Evolutionary conservation across 2,888 invertebrate genomes (phyloP), one percentile per base, ranked within the genome.

Genomic region (Microplitis manilae): DNA sequence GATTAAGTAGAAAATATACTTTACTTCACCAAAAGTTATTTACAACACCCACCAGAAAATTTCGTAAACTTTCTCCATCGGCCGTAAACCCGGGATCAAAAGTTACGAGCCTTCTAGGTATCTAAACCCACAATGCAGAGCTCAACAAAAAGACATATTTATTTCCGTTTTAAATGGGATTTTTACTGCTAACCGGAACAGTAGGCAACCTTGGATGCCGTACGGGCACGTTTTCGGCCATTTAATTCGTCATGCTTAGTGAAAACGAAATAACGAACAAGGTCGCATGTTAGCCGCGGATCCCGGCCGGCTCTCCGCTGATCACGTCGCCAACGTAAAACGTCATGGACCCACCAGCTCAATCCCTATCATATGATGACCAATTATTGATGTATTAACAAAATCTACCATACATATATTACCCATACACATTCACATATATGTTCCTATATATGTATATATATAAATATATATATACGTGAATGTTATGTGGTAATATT

Each of bases 401-500:
- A 62, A 60, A 62, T 62, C 15, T 62, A 65, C 41, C 60, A 70
- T 76, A 68, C 68, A 41, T 59, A 70, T 71, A 70, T 50, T 15
- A 30, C 30, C 30, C n/a, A 17, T 39, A 13, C 50, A 50, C 4
- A 50, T 8, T 9, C 6, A 50, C 13, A 50, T 9, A 50, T 50
- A 50, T 50, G 6, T 50, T 4, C 4, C 1, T 17, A 17, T 17
- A 17, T 17, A 17, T 17, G 1, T 17, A 17, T 17, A 17, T 17
- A 17, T 17, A 17, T 17, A 50, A 2, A 13, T 50, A 50, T 13
- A 50, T 50, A 8, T 8, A 50, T 13, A 4, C 13, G 50, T 50
- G 50, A 50, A 50, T 50, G 50, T 50, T 50, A 81, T 72, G 76
- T 69, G 72, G 68, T 39, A 78, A 79, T 76, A 79, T 77, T 78